phyloP scores from a whole-genome alignment of 92 coral and sea anemone genomes.

The Micromussa lordhowensis region DNA sequence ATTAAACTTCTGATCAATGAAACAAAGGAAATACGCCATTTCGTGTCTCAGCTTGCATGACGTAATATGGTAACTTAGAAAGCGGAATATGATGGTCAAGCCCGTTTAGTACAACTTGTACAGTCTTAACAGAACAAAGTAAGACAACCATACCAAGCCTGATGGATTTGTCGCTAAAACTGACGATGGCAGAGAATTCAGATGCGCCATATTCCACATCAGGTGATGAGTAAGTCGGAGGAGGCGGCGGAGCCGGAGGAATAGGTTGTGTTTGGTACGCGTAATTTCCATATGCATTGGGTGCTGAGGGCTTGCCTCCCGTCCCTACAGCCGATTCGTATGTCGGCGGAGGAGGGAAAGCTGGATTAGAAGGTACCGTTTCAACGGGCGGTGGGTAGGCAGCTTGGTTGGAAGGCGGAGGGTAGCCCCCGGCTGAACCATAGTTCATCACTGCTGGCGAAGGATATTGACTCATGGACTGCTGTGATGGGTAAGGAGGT shows the following conservation, averaged over 20 bases:
- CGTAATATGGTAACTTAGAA: not conserved
- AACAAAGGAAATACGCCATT: not conserved
- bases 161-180: conserved; percentile 77
- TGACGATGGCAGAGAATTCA: conserved; percentile 15
- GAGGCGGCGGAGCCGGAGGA: conserved; percentile 9
- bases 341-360: conserved; percentile 71
- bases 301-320: conserved; percentile 20
- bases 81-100: not conserved
- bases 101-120: not conserved
- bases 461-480: conserved; percentile 37
- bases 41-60: not conserved
- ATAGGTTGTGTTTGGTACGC: conserved; percentile 21
- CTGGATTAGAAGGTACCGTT: conserved; percentile 38
- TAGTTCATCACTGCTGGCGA: conserved; percentile 20
- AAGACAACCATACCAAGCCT: conserved; percentile 75
- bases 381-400: conserved; percentile 61
- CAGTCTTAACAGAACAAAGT: not conserved
- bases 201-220: conserved; percentile 30
- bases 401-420: conserved; percentile 42
- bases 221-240: not conserved
- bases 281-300: conserved; percentile 14
- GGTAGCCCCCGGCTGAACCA: conserved; percentile 23
- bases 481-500: conserved; percentile 28
- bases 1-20: not conserved
- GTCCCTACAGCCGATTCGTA: conserved; percentile 54